Evolutionary conservation across 2,888 invertebrate species (phyloP).

Genomic region (Trissolcus japonicus): DNA sequence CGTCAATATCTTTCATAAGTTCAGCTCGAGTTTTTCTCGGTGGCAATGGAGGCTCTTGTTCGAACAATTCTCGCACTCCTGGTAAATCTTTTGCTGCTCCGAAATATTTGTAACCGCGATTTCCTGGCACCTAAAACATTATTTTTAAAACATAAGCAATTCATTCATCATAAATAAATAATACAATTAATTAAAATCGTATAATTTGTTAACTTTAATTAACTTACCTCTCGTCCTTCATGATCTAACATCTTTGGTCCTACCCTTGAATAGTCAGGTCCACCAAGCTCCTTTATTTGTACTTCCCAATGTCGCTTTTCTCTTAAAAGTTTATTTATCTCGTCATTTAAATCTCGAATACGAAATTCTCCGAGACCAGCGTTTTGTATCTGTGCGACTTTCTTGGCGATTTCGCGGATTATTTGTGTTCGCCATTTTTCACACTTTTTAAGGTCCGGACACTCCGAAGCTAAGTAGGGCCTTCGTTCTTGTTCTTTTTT

Average conservation of each 20-base stretch:
- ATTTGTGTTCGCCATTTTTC: constrained; percentile 98
- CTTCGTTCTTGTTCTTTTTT: constrained; percentile 88
- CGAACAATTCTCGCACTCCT: constrained; percentile 97
- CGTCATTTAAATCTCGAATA: constrained; percentile 98
- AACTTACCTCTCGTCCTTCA: constrained; percentile 89
- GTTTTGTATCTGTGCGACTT: constrained; percentile 99
- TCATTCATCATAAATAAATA: neutral
- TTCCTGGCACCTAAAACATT: constrained; percentile 87
- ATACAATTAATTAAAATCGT: neutral
- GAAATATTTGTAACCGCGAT: constrained; percentile 98
- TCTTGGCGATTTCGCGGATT: constrained; percentile 97
- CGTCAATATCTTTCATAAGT: constrained; percentile 98
- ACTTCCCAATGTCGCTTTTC: constrained; percentile 99
- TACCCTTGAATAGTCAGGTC: constrained; percentile 93
- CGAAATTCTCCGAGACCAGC: constrained; percentile 99
- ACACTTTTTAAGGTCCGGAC: constrained; percentile 92
- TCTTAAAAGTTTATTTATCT: constrained; percentile 97
- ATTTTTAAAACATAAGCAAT: no score
- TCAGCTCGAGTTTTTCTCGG: constrained; percentile 95
- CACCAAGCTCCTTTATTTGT: constrained; percentile 95
- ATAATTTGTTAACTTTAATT: constrained; percentile 3
- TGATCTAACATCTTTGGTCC: constrained; percentile 96
- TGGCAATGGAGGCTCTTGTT: constrained; percentile 94
- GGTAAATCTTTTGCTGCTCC: constrained; percentile 98
- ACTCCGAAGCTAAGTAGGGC: constrained; percentile 96